These are phyloP conservation scores for Orthonevra nobilis DNA, from an alignment of 2,888 invertebrate species.

Conservation along the genomic window DNA sequence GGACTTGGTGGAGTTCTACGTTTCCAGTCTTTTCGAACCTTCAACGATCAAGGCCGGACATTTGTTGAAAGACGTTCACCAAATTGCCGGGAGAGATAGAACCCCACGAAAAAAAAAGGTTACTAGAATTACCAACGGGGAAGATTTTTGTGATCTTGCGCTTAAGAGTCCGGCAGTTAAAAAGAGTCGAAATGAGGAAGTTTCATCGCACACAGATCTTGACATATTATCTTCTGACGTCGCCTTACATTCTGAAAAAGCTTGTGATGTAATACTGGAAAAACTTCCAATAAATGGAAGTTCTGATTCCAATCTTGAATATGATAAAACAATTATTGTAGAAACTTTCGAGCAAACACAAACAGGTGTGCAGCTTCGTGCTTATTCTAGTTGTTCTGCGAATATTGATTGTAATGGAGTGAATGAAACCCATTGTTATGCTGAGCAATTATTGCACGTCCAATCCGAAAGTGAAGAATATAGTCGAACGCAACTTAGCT, in stretches of 20 bases:
- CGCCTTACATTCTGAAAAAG: not conserved
- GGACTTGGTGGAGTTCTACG: constrained; percentile 80
- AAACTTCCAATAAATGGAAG: constrained; percentile 71
- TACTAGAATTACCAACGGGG: no score
- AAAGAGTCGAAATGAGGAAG: constrained; percentile 43
- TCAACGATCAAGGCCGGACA: constrained; percentile 79
- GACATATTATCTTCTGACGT: not conserved
- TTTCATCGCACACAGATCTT: not conserved
- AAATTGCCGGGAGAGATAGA: constrained; percentile 84
- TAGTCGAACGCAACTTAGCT: not conserved
- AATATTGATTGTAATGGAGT: not conserved
- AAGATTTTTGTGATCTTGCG: constrained; percentile 23
- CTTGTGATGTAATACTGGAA: constrained; percentile 26
- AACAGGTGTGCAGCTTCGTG: no score
- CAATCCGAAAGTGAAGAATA: not conserved
- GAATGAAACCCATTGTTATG: no score
- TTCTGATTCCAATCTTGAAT: no score
- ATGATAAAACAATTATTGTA: no score
- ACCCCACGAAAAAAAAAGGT: no score
- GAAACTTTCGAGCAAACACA: not conserved
- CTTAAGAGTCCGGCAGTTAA: constrained; percentile 39
- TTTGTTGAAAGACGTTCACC: constrained; percentile 83
- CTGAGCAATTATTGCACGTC: not conserved
- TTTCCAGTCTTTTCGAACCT: constrained; percentile 80
- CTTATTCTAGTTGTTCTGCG: not conserved